phyloP scores from a whole-genome alignment of 2,797 vertebrate species.

The Girardinus metallicus region DNA sequence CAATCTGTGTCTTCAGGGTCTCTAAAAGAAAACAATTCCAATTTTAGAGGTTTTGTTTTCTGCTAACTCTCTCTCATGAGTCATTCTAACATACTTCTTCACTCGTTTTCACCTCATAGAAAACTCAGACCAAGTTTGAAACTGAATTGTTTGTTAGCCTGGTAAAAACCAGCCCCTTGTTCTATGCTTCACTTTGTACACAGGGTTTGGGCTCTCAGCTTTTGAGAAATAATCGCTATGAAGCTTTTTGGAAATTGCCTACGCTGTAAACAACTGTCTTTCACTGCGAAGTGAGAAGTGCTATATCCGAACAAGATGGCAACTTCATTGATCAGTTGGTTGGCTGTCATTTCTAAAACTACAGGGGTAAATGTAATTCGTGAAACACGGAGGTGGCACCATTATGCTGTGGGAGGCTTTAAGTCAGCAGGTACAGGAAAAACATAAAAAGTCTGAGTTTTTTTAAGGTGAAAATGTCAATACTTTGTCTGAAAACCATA shows the following conservation, averaged over 20 bases:
- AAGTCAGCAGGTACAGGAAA: not conserved
- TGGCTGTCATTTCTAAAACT: too few relatives aligned
- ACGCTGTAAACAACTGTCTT: too few relatives aligned
- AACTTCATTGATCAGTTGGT: too few relatives aligned
- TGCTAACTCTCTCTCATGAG: not conserved
- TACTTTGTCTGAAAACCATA: not conserved
- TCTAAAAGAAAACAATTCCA: not conserved
- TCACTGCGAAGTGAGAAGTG: too few relatives aligned
- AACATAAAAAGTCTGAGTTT: not conserved
- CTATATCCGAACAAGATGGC: too few relatives aligned
- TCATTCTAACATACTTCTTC: not conserved
- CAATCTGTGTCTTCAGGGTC: not conserved
- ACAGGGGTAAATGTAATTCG: too few relatives aligned
- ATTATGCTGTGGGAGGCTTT: not conserved
- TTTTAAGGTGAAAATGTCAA: not conserved
- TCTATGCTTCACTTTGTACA: too few relatives aligned
- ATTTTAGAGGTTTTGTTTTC: not conserved
- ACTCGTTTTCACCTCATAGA: not conserved
- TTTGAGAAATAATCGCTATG: too few relatives aligned
- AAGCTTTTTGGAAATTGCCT: too few relatives aligned
- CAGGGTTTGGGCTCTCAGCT: too few relatives aligned
- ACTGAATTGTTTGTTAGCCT: not conserved
- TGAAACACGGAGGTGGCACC: not conserved
- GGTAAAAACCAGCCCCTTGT: too few relatives aligned
- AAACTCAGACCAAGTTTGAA: not conserved